phyloP scores from a whole-genome alignment of 2,797 vertebrate genomes.

The Lophius americanus region DNA sequence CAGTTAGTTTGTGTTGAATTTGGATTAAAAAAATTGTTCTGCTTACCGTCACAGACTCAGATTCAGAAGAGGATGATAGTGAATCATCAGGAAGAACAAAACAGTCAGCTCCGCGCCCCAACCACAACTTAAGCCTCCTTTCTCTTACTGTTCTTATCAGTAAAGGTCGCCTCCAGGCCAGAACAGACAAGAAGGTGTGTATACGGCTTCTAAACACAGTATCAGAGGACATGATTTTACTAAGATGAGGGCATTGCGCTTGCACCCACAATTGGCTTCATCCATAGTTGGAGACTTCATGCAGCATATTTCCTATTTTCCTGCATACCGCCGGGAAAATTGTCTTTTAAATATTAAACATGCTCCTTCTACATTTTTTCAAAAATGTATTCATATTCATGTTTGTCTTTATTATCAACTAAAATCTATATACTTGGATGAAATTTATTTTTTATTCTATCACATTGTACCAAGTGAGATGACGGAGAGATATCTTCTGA shows the following conservation, averaged over 20 bases:
- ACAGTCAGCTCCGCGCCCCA: slow-evolving; percentile 62
- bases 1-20: slow-evolving; percentile 27
- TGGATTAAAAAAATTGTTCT: slow-evolving; percentile 10
- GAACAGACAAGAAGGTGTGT: slow-evolving; percentile 88
- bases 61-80: slow-evolving; percentile 91
- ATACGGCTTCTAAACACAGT: not conserved
- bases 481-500: no score
- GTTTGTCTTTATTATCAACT: no score
- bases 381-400: no score
- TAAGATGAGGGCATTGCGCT: not conserved
- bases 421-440: no score
- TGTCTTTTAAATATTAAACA: no score
- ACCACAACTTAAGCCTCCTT: slow-evolving; percentile 83
- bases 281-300: not conserved
- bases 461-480: no score
- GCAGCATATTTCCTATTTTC: not conserved
- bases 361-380: no score
- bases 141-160: slow-evolving; percentile 85
- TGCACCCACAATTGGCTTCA: not conserved
- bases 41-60: slow-evolving; percentile 82
- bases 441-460: no score
- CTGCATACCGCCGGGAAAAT: no score
- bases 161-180: slow-evolving; percentile 87
- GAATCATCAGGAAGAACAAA: slow-evolving; percentile 67
- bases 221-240: not conserved